Percentiles rank a stretch among this genome's conserved stretches.
phyloP scores from a whole-genome alignment of 37 sponge, comb jelly and placozoan species.

The Cladorhizidae sp. region DNA sequence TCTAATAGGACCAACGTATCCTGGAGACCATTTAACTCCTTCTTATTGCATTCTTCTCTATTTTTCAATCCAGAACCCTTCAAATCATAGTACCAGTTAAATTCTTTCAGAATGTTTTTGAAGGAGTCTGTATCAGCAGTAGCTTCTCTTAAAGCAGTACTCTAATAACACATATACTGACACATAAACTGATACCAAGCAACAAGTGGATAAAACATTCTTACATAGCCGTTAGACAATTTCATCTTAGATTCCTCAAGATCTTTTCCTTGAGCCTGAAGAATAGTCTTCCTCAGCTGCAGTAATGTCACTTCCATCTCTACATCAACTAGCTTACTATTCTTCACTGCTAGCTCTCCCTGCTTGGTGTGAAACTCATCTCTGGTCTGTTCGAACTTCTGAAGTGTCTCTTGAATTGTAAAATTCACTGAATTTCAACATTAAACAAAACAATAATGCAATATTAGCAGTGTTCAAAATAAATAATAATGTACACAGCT shows the following conservation, averaged over 20 bases:
- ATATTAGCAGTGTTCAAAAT: neutral
- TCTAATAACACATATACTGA: neutral
- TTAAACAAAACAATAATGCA: neutral
- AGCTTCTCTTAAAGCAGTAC: neutral
- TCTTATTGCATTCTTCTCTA: slow-evolving; percentile 35
- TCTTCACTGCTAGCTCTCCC: slow-evolving; percentile 65
- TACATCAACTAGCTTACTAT: slow-evolving; percentile 49
- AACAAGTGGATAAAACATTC: neutral
- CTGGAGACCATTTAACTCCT: slow-evolving; percentile 21
- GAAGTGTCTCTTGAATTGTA: slow-evolving; percentile 39
- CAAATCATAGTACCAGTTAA: slow-evolving; percentile 50
- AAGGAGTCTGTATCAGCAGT: neutral
- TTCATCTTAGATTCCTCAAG: neutral
- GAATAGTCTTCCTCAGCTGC: slow-evolving; percentile 16
- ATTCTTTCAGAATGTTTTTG: slow-evolving; percentile 20
- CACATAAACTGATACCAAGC: neutral
- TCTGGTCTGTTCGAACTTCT: neutral
- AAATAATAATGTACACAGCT: slow-evolving; percentile 36
- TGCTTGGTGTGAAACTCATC: slow-evolving; percentile 3
- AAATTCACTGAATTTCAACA: neutral
- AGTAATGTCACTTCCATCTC: slow-evolving; percentile 36
- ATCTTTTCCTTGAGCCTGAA: slow-evolving; percentile 25
- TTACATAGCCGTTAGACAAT: neutral
- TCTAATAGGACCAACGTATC: slow-evolving; percentile 47
- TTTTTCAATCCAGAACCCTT: slow-evolving; percentile 15